Base-by-base conservation (phyloP, 2,888 invertebrate species). In the Andricus quercusramuli region DNA sequence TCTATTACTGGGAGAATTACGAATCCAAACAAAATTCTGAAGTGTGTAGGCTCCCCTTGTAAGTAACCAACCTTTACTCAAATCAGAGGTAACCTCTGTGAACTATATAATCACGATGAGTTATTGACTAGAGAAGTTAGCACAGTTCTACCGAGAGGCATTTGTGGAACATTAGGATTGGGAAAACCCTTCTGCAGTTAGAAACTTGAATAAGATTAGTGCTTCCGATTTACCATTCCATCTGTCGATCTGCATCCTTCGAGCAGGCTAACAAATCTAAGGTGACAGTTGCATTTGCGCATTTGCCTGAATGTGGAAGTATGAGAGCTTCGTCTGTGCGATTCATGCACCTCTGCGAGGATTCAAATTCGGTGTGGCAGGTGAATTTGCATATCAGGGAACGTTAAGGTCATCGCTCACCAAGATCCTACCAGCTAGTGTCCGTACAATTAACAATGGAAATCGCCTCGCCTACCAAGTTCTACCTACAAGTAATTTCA, bases 131-230 rank as follows among this genome's bases (percentile, higher is more conserved):
- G 47, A 47, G 70, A 70, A 70, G 70, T 79, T 74, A 47, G 78
- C 80, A 25, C 11, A 82, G 82, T 82, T 80, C 80, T 68, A 25
- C 65, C 74, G 66, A 76, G 67, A 81, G 68, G 82, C 81, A 84
- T 81, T 78, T 32, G 79, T 67, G 51, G 67, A 83, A 82, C 78
- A 79, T 80, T 67, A 67, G 25, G 67, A 82, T 84, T 80, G 80
- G 78, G 80, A 78, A 82, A 84, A 79, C 80, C 80, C 80, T 78
- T 78, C 81, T 82, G 78, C 51, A 80, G 81, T 81, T 80, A 81
- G 83, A 81, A 83, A 80, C 78, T 78, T 65, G 74, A 84, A 83
- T 84, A 83, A 84, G 84, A 85, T 86, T 83, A 66, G 79, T 78
- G 59, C 80, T 51, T 70, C 47, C 62, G 25, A 68, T 79, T 83